Evolutionary conservation across 1,140 invertebrate genomes (phyloP), one percentile per base, ranked within the genome.

Genomic region (Rhizoglyphus robini): DNA sequence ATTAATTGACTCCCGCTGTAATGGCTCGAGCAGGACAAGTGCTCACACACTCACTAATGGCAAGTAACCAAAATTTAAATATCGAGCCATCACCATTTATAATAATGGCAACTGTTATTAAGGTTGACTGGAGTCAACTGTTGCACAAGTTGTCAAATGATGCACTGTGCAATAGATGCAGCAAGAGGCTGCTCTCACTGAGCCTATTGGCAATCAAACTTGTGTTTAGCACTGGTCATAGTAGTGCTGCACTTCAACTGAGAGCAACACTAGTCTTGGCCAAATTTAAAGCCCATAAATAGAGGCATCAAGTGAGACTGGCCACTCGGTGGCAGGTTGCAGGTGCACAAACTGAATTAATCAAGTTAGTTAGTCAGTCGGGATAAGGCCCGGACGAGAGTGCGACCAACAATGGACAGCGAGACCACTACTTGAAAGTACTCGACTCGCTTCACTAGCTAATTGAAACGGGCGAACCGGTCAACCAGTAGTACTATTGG

Each of bases 31-130:
- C 36, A 18, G 18, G 8, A 41, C 36, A 41, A 41, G 36, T 41
- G n/a, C n/a, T n/a, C 23, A 46, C 51, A 20, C 23, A 8, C 23
- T 54, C 51, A 8, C 23, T 8, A 32, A 5, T 32, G 8, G 51
- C 8, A 20, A 32, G 23, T 15, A 23, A 46, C 15, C 15, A 15
- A 46, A 46, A 46, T 46, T 46, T 46, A 46, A 46, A 46, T 46
- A 46, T 46, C 41, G 41, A 15, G 41, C n/a, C 36, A 41, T 41
- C 51, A 54, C 51, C 51, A 54, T 54, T 54, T 54, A 32, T 27
- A 54, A 54, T 27, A 54, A 54, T 54, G 23, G 51, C 51, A 54
- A 32, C 51, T 54, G 51, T 54, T 32, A 54, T 54, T 25, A 54
- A 32, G 31, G n/a, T n/a, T 54, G 8, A 54, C 36, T 54, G 51